These are phyloP conservation scores for Dufourea novaeangliae DNA, from an alignment of 1,140 invertebrate genomes.

Conservation along the genomic window DNA sequence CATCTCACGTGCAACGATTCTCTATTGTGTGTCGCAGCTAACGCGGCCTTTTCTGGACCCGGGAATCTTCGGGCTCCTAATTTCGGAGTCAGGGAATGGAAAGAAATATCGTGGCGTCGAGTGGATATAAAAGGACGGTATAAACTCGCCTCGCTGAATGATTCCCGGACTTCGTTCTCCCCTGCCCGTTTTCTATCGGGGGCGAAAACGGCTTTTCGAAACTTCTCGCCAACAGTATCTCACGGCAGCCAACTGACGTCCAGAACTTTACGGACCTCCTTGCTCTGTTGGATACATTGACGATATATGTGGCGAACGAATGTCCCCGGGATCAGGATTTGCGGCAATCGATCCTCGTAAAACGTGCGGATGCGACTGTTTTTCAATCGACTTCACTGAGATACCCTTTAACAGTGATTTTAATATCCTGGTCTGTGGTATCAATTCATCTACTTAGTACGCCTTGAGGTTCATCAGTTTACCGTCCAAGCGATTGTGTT, in stretches of 20 bases:
- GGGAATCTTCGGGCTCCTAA: conserved; percentile 28
- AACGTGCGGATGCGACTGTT: too few species aligned
- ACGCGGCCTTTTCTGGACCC: conserved; percentile 6
- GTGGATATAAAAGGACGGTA: conserved; percentile 27
- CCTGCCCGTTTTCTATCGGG: background rate
- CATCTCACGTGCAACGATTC: conserved; percentile 43
- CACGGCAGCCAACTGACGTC: background rate
- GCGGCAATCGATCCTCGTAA: too few species aligned
- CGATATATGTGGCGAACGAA: too few species aligned
- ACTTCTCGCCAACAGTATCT: background rate
- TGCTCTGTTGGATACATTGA: background rate
- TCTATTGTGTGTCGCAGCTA: conserved; percentile 17
- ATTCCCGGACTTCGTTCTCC: background rate
- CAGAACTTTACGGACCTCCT: background rate
- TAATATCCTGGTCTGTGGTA: too few species aligned
- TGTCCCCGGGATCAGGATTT: too few species aligned
- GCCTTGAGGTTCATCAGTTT: too few species aligned
- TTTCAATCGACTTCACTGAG: too few species aligned
- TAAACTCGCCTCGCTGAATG: background rate
- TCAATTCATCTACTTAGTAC: too few species aligned
- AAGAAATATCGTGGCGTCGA: conserved; percentile 19
- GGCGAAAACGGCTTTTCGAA: background rate
- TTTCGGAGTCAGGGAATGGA: conserved; percentile 39
- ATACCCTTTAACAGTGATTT: too few species aligned
- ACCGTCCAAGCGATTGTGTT: too few species aligned